Evolutionary conservation across 2,888 invertebrate species (phyloP), one percentile per base, ranked within the genome.

Genomic region (Tridacna gigas): DNA sequence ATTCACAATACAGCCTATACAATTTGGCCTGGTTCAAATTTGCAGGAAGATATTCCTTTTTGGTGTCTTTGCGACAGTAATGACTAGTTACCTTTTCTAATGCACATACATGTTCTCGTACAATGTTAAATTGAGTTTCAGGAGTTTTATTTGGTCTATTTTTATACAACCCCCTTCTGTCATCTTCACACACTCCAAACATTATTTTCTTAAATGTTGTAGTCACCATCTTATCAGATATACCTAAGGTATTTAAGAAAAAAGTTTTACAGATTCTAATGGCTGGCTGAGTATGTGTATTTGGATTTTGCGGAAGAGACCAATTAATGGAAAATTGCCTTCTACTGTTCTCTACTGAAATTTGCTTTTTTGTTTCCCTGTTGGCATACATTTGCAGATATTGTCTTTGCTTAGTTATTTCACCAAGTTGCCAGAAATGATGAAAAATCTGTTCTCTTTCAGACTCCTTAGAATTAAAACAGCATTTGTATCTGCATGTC

Each of bases 41-140:
- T 25, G 75, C 20, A 4, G 74, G 48, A 0, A 80, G 73, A 22
- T 83, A 82, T 25, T 18, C 4, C 51, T 78, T 80, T 12, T 65
- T 56, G 7, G 77, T 22, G 18, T 74, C 60, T 75, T 66, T 74
- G 28, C 85, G 66, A 48, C 82, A 82, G 61, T 86, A 86, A 26
- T 86, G 86, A 28, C 86, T 86, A 69, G 82, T 82, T n/a, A 82
- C 47, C 18, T 51, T 56, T 15, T 13, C 18, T 25, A 78, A 86
- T 26, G 77, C 75, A 12, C 28, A 28, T 28, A 83, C 80, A 45
- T 86, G 75, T 9, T 28, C 0, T 45, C 71, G 78, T 47, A 84
- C 78, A 37, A 45, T 28, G 22, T 56, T 65, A 37, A 61, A 15
- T 0, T 65, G 20, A 12, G 75, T 61, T 9, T 71, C 66, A 26